Conservation (phyloP, 1,140 invertebrate species). For the Drosophila hydei region DNA sequence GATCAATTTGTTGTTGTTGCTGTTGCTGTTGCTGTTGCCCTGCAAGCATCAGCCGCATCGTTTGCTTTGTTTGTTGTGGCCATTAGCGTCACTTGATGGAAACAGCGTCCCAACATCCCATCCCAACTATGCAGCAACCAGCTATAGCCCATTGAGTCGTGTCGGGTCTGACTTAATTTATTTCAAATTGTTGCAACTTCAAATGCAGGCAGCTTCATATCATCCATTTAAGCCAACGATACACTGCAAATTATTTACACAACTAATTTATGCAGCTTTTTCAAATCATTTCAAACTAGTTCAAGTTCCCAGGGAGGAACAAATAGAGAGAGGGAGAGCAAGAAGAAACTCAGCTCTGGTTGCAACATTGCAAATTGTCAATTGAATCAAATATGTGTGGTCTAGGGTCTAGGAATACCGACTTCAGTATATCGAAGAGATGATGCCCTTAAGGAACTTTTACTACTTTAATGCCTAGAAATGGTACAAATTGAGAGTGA, state of each 20-base stretch:
- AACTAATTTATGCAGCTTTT: constrained; percentile 74
- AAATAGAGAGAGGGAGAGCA: background rate
- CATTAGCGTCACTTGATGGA: constrained; percentile 79
- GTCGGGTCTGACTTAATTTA: constrained; percentile 64
- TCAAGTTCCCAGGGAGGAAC: background rate
- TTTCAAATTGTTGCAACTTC: constrained; percentile 75
- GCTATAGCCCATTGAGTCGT: constrained; percentile 36
- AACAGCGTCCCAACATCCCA: constrained; percentile 18
- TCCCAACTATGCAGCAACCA: no score
- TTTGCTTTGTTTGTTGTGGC: constrained; percentile 79
- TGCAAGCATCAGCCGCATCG: constrained; percentile 65
- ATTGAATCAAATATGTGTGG: constrained; percentile 12
- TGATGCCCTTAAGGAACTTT: no score
- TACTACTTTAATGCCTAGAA: no score
- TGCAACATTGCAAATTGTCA: constrained; percentile 10
- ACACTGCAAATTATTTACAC: constrained; percentile 61
- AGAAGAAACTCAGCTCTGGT: constrained; percentile 3
- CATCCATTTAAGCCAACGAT: background rate
- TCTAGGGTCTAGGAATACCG: background rate
- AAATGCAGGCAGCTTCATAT: constrained; percentile 17
- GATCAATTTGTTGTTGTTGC: constrained; percentile 73
- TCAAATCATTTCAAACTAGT: constrained; percentile 59
- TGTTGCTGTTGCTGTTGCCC: constrained; percentile 39
- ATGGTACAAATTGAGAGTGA: no score
- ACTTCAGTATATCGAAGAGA: no score